These are phyloP conservation scores for Macropus fuliginosus DNA, from an alignment of 2,797 vertebrate genomes.

Conservation along the genomic window DNA sequence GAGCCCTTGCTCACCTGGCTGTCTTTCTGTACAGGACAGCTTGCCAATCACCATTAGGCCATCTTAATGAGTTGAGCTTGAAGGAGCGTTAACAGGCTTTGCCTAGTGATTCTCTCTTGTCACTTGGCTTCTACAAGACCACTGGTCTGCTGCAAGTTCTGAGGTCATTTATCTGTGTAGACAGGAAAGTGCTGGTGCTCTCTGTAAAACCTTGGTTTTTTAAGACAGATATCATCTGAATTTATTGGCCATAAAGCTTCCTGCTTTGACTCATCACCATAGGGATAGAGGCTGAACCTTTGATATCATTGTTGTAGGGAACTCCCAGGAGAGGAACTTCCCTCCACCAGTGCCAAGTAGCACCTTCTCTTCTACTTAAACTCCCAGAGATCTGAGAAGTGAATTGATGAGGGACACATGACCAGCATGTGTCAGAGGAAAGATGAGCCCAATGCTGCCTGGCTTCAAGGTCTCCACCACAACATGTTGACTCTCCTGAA, in stretches of 20 bases:
- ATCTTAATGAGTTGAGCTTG: conserved; percentile 73
- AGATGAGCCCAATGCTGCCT: not conserved
- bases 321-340: not conserved
- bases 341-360: not conserved
- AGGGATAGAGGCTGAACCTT: not conserved
- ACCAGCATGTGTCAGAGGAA: not conserved
- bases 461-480: too few species aligned
- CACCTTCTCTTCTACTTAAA: not conserved
- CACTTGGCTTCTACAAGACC: conserved; percentile 55
- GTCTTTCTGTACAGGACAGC: conserved; percentile 56
- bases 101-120: conserved; percentile 56
- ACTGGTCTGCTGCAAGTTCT: conserved; percentile 55
- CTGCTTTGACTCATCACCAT: conserved; percentile 72
- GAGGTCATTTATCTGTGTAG: conserved; percentile 70
- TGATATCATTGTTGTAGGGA: not conserved
- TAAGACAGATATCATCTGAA: conserved; percentile 67
- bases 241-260: conserved; percentile 74
- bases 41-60: conserved; percentile 75
- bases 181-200: conserved; percentile 69
- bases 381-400: not conserved
- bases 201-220: conserved; percentile 68
- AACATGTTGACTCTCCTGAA: conserved; percentile 33
- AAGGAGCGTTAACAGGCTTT: conserved; percentile 55
- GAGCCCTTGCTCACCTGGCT: conserved; percentile 63
- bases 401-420: not conserved